phyloP scores from a whole-genome alignment of 2,888 invertebrate genomes.

The Emmelina monodactyla region DNA sequence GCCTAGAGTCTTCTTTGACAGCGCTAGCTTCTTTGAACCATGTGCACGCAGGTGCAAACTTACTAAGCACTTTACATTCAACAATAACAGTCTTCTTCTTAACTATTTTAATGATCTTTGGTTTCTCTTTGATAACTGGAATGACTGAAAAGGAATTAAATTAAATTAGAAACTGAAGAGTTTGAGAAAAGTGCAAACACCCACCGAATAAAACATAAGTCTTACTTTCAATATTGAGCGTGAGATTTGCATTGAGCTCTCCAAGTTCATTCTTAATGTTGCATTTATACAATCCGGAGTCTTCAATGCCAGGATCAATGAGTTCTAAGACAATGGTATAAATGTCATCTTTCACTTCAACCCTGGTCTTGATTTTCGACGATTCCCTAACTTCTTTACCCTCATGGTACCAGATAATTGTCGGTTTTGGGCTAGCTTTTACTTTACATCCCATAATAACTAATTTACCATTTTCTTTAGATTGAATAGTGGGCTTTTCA shows the following conservation, averaged over 20 bases:
- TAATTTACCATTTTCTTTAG: slow-evolving; percentile 68
- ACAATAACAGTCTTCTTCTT: slow-evolving; percentile 93
- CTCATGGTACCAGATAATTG: slow-evolving; percentile 61
- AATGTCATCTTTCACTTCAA: slow-evolving; percentile 79
- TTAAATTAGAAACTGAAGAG: slow-evolving; percentile 5
- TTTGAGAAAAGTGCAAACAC: not conserved
- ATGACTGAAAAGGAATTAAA: slow-evolving; percentile 69
- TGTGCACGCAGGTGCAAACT: slow-evolving; percentile 90
- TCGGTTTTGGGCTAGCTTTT: slow-evolving; percentile 58
- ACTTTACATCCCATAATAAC: slow-evolving; percentile 61
- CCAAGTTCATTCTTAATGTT: slow-evolving; percentile 96
- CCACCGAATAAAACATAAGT: slow-evolving; percentile 15
- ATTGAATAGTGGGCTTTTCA: slow-evolving; percentile 87
- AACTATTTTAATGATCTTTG: slow-evolving; percentile 88
- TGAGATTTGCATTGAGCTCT: slow-evolving; percentile 96
- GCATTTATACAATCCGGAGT: slow-evolving; percentile 98
- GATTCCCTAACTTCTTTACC: slow-evolving; percentile 77
- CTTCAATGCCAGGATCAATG: slow-evolving; percentile 90
- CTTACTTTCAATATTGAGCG: slow-evolving; percentile 97
- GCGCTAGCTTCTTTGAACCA: slow-evolving; percentile 91
- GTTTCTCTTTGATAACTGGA: slow-evolving; percentile 92
- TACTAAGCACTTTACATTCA: slow-evolving; percentile 92
- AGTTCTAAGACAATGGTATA: slow-evolving; percentile 89
- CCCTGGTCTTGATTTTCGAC: slow-evolving; percentile 81
- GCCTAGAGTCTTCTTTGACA: slow-evolving; percentile 79